Conservation (phyloP, 2,797 vertebrate genomes). For the Botia kubotai region DNA sequence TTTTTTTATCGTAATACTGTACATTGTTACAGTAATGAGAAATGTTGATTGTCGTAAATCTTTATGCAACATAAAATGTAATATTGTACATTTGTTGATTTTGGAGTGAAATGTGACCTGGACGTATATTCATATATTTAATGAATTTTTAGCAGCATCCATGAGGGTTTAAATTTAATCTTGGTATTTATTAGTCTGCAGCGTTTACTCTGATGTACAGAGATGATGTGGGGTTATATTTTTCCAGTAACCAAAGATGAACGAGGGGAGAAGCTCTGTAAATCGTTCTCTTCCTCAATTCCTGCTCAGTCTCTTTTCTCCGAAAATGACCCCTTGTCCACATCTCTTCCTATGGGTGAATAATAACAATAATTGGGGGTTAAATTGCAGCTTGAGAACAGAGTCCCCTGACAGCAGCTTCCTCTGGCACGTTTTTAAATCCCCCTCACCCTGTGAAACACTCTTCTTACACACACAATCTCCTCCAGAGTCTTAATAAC, state of each 20-base stretch:
- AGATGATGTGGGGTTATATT: conserved; percentile 5
- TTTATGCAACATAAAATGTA: too few relatives aligned
- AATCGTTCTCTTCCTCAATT: conserved; percentile 31
- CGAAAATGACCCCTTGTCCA: conserved; percentile 62
- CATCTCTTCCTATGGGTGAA: conserved; percentile 53
- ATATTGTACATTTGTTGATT: too few relatives aligned
- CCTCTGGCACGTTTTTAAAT: conserved; percentile 41
- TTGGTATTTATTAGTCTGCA: too few relatives aligned
- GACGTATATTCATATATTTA: too few relatives aligned
- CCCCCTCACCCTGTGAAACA: background rate
- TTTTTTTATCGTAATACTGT: too few relatives aligned
- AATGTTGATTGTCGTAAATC: too few relatives aligned
- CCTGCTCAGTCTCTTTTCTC: conserved; percentile 50
- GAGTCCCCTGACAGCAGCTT: conserved; percentile 58
- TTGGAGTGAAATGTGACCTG: too few relatives aligned
- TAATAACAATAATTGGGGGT: conserved; percentile 65
- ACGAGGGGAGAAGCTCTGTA: background rate
- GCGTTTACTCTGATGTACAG: background rate
- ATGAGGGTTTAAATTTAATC: too few relatives aligned
- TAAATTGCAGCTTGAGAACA: conserved; percentile 63
- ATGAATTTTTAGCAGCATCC: too few relatives aligned
- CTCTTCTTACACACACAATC: background rate
- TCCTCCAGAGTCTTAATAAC: background rate
- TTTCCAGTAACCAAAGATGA: conserved; percentile 8
- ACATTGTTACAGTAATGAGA: too few relatives aligned